A percentile compares a stretch with the other conserved stretches of the same genome.
These are phyloP conservation scores for Orthosia gothica DNA, from an alignment of 2,888 invertebrate species.

Conservation along the genomic window DNA sequence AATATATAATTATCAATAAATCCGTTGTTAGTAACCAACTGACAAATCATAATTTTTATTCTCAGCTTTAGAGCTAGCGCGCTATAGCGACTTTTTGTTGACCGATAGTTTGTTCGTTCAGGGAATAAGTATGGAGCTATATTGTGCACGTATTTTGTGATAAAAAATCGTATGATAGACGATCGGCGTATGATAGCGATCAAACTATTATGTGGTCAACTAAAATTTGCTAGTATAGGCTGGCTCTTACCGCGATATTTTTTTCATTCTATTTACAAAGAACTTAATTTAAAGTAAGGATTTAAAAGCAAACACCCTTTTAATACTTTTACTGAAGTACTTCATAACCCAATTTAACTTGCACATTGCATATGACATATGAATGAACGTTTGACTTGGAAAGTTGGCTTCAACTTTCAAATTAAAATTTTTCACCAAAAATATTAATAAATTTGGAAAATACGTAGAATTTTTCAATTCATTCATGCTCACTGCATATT, in stretches of 20 bases:
- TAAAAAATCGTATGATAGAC: too few species aligned
- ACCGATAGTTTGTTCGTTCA: too few species aligned
- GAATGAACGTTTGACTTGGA: slow-evolving; percentile 44
- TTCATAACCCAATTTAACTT: slow-evolving; percentile 55
- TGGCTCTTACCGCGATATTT: background rate
- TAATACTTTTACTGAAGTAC: slow-evolving; percentile 30
- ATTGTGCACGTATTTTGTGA: too few species aligned
- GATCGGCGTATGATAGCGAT: too few species aligned
- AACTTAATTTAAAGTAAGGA: slow-evolving; percentile 2
- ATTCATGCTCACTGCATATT: background rate
- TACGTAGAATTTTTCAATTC: background rate
- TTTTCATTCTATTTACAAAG: background rate
- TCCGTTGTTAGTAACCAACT: too few species aligned
- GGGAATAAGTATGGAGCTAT: too few species aligned
- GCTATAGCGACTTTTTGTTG: too few species aligned
- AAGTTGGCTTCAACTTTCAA: slow-evolving; percentile 33
- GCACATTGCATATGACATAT: slow-evolving; percentile 53
- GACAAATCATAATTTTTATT: too few species aligned
- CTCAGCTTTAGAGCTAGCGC: too few species aligned
- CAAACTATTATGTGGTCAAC: too few species aligned
- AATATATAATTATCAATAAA: too few species aligned
- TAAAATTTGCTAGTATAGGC: too few species aligned
- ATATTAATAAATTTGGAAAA: background rate
- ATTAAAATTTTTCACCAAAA: slow-evolving; percentile 37
- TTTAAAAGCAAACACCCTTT: slow-evolving; percentile 22